phyloP scores from a whole-genome alignment of 2,113 vertebrate genomes.

The Chrysemys picta region DNA sequence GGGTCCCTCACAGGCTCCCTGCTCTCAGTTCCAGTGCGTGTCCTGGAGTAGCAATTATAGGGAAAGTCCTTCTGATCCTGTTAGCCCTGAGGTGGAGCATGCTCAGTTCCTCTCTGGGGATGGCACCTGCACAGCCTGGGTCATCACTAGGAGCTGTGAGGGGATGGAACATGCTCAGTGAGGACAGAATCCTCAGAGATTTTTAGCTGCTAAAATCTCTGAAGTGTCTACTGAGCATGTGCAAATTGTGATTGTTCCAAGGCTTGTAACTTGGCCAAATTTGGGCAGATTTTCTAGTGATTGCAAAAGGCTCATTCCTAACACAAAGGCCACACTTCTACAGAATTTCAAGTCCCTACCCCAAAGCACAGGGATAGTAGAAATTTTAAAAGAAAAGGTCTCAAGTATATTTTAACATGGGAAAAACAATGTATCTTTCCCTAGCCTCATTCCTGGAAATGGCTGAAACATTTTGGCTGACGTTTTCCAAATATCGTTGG shows the following conservation, averaged over 20 bases:
- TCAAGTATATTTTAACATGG: neutral
- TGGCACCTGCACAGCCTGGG: neutral
- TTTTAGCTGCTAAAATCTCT: neutral
- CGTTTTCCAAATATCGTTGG: neutral
- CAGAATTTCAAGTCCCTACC: neutral
- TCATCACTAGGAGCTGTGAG: neutral
- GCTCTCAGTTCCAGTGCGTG: neutral
- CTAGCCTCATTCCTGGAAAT: neutral
- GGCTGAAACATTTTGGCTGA: neutral
- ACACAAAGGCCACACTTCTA: neutral
- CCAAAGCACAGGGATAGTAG: neutral
- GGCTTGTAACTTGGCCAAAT: neutral
- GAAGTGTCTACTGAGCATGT: neutral
- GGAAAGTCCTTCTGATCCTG: neutral
- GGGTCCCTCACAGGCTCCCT: neutral
- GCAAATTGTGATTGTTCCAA: neutral
- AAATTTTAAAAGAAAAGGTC: neutral
- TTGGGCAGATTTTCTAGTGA: neutral
- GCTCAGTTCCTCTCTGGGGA: neutral
- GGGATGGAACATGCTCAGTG: neutral
- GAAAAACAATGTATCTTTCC: neutral
- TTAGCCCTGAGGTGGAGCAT: neutral
- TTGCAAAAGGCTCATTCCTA: neutral
- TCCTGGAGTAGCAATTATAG: neutral
- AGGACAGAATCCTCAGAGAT: neutral